Evolutionary conservation across 2,113 vertebrate genomes (phyloP), one percentile per base, ranked within the genome.

Genomic region (Daphoenositta chrysoptera): DNA sequence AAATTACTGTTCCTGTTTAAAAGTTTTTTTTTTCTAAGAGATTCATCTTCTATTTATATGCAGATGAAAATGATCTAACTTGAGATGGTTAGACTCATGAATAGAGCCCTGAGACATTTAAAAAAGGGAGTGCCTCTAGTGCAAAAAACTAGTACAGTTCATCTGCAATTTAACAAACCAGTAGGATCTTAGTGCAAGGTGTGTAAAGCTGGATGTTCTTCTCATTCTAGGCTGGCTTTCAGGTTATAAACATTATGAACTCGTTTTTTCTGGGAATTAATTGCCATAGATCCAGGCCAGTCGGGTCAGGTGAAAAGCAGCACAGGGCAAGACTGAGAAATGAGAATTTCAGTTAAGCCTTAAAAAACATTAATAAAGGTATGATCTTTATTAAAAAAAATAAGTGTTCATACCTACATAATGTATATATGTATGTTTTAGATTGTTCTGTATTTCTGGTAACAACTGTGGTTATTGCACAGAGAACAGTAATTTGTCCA

Each of bases 401-500:
- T 10, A 64, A 28, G 68, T 2, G 21, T 20, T 82, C 37, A 51
- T 33, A 44, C 17, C 11, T 42, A 90, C 7, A 13, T 23, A 76
- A 72, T 10, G 4, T 24, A 42, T 42, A 45, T 27, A 26, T 53
- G 39, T 19, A 80, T 63, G 35, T 20, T 87, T 87, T 45, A 73
- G 61, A 72, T 10, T 47, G 72, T 47, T 73, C 33, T 56, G 18
- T 30, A 79, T 82, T 96, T 90, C 83, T 87, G 50, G 33, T 64
- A 90, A 37, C 83, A 89, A 90, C 50, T 70, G 65, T 45, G 50
- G 61, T 88, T 88, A 68, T 33, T 89, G 77, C 76, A 77, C 33
- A 68, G 64, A 93, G 65, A 89, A 69, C 48, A 76, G 72, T 39
- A 63, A 83, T 87, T 94, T 94, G 87, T 96, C 85, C 72, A 94